Evolutionary conservation across 2,797 vertebrate species (phyloP).

Genomic region (Rallus crepitans): DNA sequence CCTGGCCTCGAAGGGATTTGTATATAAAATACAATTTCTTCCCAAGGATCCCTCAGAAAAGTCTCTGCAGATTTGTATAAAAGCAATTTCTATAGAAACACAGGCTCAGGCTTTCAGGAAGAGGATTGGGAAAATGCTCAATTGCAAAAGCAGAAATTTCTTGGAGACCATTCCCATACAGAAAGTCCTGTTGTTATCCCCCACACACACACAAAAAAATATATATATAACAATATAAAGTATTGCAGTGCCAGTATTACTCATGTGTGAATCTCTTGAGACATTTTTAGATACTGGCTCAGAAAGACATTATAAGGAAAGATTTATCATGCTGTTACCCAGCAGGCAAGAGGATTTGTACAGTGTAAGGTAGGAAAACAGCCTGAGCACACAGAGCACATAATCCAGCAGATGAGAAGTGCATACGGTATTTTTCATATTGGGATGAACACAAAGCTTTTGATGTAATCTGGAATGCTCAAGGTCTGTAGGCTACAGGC

Average conservation of each 20-base stretch:
- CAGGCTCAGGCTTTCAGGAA: neutral
- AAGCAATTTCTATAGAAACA: neutral
- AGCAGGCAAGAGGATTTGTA: neutral
- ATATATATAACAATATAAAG: too few species aligned
- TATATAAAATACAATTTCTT: neutral
- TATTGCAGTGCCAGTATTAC: neutral
- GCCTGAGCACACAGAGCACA: neutral
- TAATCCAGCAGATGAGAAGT: neutral
- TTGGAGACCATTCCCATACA: neutral
- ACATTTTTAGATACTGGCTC: neutral
- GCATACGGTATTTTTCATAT: neutral
- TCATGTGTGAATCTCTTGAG: neutral
- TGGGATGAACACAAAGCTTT: neutral
- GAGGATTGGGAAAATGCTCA: neutral
- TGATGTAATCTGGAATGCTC: neutral
- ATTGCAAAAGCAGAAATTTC: neutral
- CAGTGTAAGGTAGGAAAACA: neutral
- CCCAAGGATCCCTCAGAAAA: neutral
- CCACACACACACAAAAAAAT: too few species aligned
- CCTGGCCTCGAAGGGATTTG: neutral
- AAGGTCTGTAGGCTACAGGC: neutral
- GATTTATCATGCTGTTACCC: neutral
- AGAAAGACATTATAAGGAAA: neutral
- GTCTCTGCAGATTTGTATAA: neutral
- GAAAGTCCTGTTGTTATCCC: neutral